Percentiles rank a stretch among this genome's conserved stretches.
phyloP scores from a whole-genome alignment of 2,113 vertebrate genomes.

The Sula dactylatra region DNA sequence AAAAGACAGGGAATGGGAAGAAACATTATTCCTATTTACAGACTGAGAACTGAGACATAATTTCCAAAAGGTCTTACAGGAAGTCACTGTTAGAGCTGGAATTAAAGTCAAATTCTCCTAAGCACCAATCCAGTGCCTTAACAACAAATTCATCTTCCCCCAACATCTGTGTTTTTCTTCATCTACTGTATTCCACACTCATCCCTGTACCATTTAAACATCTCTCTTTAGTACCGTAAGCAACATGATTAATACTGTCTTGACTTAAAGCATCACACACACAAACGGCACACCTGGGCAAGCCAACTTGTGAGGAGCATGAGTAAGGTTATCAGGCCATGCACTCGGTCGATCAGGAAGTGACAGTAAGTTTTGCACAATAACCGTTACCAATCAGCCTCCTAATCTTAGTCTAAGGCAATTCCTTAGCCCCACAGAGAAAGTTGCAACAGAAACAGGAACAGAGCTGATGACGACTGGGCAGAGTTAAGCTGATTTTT shows the following conservation, averaged over 20 bases:
- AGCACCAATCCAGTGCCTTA: neutral
- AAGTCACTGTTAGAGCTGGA: neutral
- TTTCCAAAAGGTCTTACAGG: neutral
- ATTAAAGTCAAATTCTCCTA: neutral
- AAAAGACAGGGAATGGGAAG: neutral
- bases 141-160: neutral
- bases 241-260: neutral
- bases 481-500: neutral
- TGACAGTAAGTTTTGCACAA: neutral
- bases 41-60: neutral
- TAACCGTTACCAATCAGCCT: neutral
- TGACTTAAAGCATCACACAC: neutral
- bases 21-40: neutral
- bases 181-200: neutral
- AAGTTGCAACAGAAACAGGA: neutral
- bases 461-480: neutral
- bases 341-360: neutral
- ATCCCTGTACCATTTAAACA: neutral
- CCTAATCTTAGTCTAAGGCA: neutral
- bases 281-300: neutral
- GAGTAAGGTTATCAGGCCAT: neutral
- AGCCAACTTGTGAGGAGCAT: fast-evolving
- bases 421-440: neutral
- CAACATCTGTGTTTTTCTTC: neutral
- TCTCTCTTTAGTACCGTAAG: neutral